Conservation (phyloP, 2,113 vertebrate genomes). For the Mirounga angustirostris region DNA sequence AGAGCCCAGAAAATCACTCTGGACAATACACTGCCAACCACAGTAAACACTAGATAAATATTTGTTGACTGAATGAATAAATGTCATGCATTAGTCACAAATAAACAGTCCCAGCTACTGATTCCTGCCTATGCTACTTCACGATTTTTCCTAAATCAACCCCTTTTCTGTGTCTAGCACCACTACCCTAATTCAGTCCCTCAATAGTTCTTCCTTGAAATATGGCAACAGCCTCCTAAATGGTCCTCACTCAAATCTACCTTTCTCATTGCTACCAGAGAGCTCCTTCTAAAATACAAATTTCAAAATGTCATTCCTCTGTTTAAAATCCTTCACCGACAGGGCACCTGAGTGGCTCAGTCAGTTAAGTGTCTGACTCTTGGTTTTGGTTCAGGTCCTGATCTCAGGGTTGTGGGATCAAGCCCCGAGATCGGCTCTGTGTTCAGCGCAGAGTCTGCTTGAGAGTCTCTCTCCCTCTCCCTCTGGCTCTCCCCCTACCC, state of each 20-base stretch:
- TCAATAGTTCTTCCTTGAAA: not conserved
- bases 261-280: not conserved
- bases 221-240: not conserved
- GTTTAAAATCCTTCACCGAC: not conserved
- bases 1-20: not conserved
- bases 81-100: not conserved
- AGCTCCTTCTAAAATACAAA: not conserved
- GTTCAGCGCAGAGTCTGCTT: not conserved
- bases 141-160: not conserved
- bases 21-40: not conserved
- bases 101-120: not conserved
- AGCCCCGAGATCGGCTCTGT: not conserved
- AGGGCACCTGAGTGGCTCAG: not conserved
- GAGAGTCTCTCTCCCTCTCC: not conserved
- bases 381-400: not conserved
- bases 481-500: too few relatives aligned
- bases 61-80: not conserved
- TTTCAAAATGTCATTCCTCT: not conserved
- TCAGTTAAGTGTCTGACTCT: not conserved
- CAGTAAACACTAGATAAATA: not conserved
- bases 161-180: not conserved
- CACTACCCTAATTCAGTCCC: not conserved
- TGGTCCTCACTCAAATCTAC: not conserved
- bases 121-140: not conserved
- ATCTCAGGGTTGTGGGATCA: not conserved